A percentile compares a stretch with the other conserved stretches of the same genome.
Evolutionary conservation across 2,888 invertebrate genomes (phyloP).

Genomic region (Lasiommata megera): DNA sequence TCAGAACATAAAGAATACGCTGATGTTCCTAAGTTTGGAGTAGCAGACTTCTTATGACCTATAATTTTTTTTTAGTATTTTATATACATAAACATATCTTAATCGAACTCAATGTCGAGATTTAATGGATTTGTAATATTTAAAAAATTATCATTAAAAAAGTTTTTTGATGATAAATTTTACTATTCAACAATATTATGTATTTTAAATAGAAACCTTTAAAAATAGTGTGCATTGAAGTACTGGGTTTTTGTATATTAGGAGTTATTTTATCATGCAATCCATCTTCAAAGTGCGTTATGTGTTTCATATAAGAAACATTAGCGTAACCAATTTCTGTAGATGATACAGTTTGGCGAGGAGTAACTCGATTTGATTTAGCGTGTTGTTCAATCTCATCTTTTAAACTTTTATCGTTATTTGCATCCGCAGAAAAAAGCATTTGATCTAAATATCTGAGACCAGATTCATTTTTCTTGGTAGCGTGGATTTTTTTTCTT

Average conservation of each 20-base stretch:
- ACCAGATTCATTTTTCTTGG: neutral
- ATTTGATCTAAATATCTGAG: neutral
- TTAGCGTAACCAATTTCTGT: constrained; percentile 51
- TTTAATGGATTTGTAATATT: too few species aligned
- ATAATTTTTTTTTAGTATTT: constrained; percentile 26
- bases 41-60: constrained; percentile 53
- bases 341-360: constrained; percentile 47
- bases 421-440: neutral
- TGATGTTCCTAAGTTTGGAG: constrained; percentile 67
- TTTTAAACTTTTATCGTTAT: neutral
- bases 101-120: neutral
- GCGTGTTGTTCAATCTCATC: neutral
- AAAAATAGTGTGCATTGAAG: constrained; percentile 59
- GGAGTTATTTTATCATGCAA: neutral
- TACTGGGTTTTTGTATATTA: constrained; percentile 18
- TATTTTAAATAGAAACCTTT: constrained; percentile 59
- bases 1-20: constrained; percentile 48
- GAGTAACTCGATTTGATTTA: constrained; percentile 10
- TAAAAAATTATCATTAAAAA: too few species aligned
- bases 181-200: too few species aligned
- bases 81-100: too few species aligned
- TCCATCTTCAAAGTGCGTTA: constrained; percentile 3
- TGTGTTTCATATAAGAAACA: constrained; percentile 43
- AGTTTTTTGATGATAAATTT: too few species aligned
- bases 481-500: neutral